These are phyloP conservation scores for Homarus gammarus DNA, from an alignment of 2,888 invertebrate species.

Conservation along the genomic window DNA sequence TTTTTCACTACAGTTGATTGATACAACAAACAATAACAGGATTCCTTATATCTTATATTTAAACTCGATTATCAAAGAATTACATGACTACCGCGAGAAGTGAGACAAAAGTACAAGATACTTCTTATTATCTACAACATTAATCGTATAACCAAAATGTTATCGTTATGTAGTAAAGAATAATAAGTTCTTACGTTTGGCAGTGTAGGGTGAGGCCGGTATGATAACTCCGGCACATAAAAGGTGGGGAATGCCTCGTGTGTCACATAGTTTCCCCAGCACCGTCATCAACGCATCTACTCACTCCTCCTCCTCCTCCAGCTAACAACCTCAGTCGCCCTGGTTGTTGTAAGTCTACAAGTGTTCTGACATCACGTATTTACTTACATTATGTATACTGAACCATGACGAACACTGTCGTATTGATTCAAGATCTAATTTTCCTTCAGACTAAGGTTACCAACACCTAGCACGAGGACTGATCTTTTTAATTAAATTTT, in stretches of 20 bases:
- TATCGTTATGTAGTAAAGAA: no score
- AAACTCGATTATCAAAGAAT: no score
- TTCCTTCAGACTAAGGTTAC: constrained; percentile 75
- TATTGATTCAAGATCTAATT: constrained; percentile 56
- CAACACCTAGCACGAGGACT: constrained; percentile 69
- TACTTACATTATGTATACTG: neutral
- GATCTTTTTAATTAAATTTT: no score
- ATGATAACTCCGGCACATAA: neutral
- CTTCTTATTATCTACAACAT: no score
- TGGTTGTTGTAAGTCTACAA: neutral
- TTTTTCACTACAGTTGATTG: no score
- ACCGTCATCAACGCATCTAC: neutral
- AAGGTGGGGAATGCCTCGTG: neutral
- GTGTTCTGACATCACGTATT: neutral
- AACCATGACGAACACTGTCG: constrained; percentile 43
- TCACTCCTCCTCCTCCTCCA: neutral
- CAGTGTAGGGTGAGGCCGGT: neutral
- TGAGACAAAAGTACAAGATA: no score
- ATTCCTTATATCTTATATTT: no score
- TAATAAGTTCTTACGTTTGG: no score
- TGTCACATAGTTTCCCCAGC: neutral
- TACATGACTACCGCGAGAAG: no score
- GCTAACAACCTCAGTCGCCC: neutral
- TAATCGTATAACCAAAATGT: no score
- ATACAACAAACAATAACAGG: no score